Conservation (phyloP, 1,140 invertebrate genomes). For the Drosophila prosaltans region DNA sequence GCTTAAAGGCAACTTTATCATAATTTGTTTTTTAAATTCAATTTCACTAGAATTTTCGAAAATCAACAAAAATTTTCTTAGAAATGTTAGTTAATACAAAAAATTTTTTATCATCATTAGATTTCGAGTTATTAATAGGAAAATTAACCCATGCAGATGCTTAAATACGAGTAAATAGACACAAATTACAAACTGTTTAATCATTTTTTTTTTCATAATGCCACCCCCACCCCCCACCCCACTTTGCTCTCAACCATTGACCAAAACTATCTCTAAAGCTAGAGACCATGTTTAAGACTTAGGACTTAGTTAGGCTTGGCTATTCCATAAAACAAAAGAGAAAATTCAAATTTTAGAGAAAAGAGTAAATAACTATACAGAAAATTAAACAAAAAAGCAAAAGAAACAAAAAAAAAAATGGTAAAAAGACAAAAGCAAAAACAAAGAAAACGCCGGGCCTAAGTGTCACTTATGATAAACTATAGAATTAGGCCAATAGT, state of each 20-base stretch:
- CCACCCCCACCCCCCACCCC: not conserved
- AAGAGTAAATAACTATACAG: not conserved
- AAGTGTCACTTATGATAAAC: slow-evolving; percentile 10
- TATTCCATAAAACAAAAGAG: not conserved
- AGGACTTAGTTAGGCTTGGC: slow-evolving; percentile 11
- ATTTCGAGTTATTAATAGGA: no score
- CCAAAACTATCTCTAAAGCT: slow-evolving; percentile 12
- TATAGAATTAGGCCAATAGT: slow-evolving; percentile 1
- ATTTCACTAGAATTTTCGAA: no score
- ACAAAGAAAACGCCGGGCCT: not conserved
- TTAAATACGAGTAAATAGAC: no score
- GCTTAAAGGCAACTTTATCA: no score
- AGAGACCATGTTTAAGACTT: slow-evolving; percentile 12
- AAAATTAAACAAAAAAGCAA: not conserved
- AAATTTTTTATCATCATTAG: no score
- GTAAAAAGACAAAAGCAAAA: not conserved
- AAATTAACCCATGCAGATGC: not conserved
- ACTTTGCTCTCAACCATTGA: slow-evolving; percentile 11
- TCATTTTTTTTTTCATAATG: no score
- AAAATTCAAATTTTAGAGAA: slow-evolving; percentile 26
- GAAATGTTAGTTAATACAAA: no score
- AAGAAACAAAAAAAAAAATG: not conserved
- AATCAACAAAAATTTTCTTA: no score
- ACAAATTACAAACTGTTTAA: no score
- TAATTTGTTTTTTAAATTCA: no score